Evolutionary conservation across 2,113 vertebrate species (phyloP).

Genomic region (Poeciliopsis occidentalis): DNA sequence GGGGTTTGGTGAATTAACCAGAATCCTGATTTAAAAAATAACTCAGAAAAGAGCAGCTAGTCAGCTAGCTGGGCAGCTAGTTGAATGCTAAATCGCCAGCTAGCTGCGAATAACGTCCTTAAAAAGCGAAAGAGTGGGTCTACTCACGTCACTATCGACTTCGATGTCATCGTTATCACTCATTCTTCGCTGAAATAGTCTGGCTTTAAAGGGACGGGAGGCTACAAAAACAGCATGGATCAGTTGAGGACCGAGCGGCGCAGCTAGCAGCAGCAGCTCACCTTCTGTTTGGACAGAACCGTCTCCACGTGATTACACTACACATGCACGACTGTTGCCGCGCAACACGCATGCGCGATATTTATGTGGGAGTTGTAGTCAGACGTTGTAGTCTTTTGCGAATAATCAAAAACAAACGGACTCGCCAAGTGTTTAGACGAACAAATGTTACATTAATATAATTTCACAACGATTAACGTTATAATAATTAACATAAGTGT

Average conservation of each 20-base stretch:
- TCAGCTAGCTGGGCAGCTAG: constrained; percentile 63
- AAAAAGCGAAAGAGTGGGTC: constrained; percentile 10
- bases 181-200: constrained; percentile 85
- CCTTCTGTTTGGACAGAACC: constrained; percentile 67
- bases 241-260: constrained; percentile 61
- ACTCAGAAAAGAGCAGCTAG: constrained; percentile 46
- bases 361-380: constrained; percentile 63
- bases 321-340: constrained; percentile 51
- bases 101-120: constrained; percentile 34
- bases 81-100: constrained; percentile 47
- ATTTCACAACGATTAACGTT: neutral
- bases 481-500: neutral
- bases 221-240: constrained; percentile 78
- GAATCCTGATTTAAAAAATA: constrained; percentile 23
- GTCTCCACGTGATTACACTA: constrained; percentile 80
- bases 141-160: constrained; percentile 98
- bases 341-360: constrained; percentile 37
- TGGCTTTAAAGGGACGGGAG: constrained; percentile 63
- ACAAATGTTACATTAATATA: neutral
- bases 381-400: accelerated
- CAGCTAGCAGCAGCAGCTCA: constrained; percentile 53
- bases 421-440: neutral
- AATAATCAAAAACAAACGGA: neutral
- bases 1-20: constrained; percentile 4
- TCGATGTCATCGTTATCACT: constrained; percentile 99